Evolutionary conservation across 30 jellyfish, hydroid and myxozoan species (phyloP).

Genomic region (Aurelia aurita complex sp. Pacific): DNA sequence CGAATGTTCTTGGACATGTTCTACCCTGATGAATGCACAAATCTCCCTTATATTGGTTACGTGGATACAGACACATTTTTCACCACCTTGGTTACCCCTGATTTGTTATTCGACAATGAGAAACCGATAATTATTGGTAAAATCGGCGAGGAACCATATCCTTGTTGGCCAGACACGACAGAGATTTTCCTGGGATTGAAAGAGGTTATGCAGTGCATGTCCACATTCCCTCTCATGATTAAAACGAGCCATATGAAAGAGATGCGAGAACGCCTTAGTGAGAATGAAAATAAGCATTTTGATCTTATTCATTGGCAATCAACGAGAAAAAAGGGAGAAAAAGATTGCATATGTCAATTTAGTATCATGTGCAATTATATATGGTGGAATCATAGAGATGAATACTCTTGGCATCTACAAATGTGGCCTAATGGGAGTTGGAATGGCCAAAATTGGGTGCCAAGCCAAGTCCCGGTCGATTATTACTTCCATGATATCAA

Average conservation of each 20-base stretch:
- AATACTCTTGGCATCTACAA: slow-evolving; percentile 34
- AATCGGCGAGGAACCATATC: slow-evolving; percentile 2
- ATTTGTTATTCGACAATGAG: no score
- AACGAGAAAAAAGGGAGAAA: not conserved
- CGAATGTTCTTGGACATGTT: no score
- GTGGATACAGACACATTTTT: no score
- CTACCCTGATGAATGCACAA: no score
- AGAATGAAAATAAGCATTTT: not conserved
- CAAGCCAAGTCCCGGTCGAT: not conserved
- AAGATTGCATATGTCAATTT: not conserved
- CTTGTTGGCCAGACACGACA: slow-evolving; percentile 12
- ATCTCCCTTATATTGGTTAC: no score
- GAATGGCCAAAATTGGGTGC: no score
- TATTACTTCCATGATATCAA: not conserved
- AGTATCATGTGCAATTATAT: not conserved
- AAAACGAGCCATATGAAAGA: slow-evolving; percentile 5
- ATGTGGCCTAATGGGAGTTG: slow-evolving; percentile 15
- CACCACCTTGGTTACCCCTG: no score
- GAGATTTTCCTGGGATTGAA: slow-evolving; percentile 10
- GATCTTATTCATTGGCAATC: not conserved
- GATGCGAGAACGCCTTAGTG: slow-evolving; percentile 10
- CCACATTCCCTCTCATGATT: not conserved
- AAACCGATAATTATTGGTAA: not conserved
- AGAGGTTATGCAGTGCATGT: not conserved
- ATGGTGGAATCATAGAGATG: slow-evolving; percentile 34